Evolutionary conservation across 2,888 invertebrate species (phyloP), one percentile per base, ranked within the genome.

Genomic region (Aradus depressus): DNA sequence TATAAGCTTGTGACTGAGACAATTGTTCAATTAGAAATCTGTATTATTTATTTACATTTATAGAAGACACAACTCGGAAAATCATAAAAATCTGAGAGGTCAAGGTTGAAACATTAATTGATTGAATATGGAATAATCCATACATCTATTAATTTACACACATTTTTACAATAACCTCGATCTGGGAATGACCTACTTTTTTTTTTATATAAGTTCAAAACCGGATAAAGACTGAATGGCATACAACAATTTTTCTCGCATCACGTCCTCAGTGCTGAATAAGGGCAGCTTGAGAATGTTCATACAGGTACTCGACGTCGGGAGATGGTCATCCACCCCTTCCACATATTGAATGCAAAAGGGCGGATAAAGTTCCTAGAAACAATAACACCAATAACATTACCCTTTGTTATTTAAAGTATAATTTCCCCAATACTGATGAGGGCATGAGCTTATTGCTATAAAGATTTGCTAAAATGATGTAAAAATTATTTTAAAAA

Each of bases 231-330:
- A 84, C 70, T 92, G 89, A 63, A 97, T 90, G 38, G 95, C 95
- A 65, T 92, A 91, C 8, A 91, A 69, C 51, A 97, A 73, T 67
- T 92, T 93, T 61, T 84, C 81, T 32, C 79, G 76, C 63, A 97
- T 72, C 50, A 79, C 73, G 50, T 79, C 76, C 61, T 86, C 82
- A 43, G 83, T 82, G 56, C 76, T 75, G 66, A 92, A 91, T 64
- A 92, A 85, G 0, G 97, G 97, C 60, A 98, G 75, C 71, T 97
- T 97, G 55, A 98, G 74, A 56, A 98, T 75, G 74, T 98, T 97
- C 83, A 98, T 90, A 67, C 97, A 98, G 3, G 98, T 98, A 68
- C 92, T 92, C 6, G 97, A 90, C 10, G 96, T 92, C 0, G 97
- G 97, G 64, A 98, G 77, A 12, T 95, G 80, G 66, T 92, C 89